phyloP scores from a whole-genome alignment of 2,797 vertebrate species.

The Pseudomugil gertrudae region DNA sequence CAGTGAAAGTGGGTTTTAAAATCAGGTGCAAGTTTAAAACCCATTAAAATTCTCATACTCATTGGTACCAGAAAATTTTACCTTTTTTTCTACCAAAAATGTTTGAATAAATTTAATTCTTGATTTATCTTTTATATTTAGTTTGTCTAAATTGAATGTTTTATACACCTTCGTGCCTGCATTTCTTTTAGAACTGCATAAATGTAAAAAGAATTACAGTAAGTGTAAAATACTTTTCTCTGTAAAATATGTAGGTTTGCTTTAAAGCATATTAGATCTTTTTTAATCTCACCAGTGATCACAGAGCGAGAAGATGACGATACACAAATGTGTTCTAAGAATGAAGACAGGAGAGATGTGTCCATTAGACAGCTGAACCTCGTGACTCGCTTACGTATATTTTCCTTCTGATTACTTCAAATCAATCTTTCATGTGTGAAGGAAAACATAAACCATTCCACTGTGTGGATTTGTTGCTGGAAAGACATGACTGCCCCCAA shows the following conservation, averaged over 20 bases:
- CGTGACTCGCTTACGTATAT: neutral
- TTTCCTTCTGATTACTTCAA: neutral
- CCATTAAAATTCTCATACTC: neutral
- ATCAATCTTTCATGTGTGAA: neutral
- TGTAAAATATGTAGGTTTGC: neutral
- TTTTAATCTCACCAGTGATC: neutral
- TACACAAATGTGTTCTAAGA: neutral
- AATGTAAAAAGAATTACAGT: too few species aligned
- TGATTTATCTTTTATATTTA: neutral
- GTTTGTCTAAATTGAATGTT: neutral
- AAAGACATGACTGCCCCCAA: constrained; percentile 34
- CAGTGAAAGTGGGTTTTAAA: neutral
- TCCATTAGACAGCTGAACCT: neutral
- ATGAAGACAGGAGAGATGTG: neutral
- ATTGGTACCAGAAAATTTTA: neutral
- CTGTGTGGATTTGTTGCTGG: neutral
- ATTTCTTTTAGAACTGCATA: neutral
- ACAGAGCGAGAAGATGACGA: neutral
- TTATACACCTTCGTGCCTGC: neutral
- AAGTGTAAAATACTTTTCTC: too few species aligned
- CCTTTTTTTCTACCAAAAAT: neutral
- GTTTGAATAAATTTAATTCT: neutral
- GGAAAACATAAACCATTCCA: neutral
- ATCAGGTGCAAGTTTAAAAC: neutral
- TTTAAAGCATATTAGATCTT: neutral